Conservation (phyloP, 2,888 invertebrate species). For the Bedellia somnulentella region DNA sequence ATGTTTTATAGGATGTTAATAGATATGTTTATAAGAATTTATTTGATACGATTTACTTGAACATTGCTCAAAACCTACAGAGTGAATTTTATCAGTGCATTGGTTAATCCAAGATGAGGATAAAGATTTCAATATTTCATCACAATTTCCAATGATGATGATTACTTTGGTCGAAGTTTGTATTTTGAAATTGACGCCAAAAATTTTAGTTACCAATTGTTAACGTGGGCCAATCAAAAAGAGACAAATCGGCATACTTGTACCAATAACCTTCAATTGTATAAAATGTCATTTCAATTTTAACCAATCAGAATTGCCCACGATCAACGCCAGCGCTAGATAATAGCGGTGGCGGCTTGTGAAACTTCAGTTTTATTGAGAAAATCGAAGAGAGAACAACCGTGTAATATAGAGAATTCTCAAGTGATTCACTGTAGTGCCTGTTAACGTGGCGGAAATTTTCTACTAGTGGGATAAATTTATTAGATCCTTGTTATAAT, state of each 20-base stretch:
- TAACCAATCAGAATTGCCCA: conserved; percentile 59
- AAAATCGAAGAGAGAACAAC: conserved; percentile 36
- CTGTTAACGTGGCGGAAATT: conserved; percentile 34
- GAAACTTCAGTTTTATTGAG: conserved; percentile 44
- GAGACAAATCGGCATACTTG: conserved; percentile 57
- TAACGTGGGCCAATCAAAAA: conserved; percentile 70
- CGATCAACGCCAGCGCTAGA: conserved; percentile 64
- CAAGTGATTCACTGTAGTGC: conserved; percentile 27
- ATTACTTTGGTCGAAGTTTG: too few relatives aligned
- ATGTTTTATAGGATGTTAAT: too few relatives aligned
- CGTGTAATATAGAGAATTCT: conserved; percentile 20
- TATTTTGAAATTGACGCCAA: conserved; percentile 36
- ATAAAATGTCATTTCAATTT: conserved; percentile 38
- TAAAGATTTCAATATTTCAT: too few relatives aligned
- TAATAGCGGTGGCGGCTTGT: conserved; percentile 46
- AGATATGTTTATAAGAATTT: too few relatives aligned
- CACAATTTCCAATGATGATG: too few relatives aligned
- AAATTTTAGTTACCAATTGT: conserved; percentile 27
- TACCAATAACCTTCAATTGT: conserved; percentile 38
- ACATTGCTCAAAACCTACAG: too few relatives aligned
- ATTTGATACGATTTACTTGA: too few relatives aligned
- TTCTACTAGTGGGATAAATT: conserved; percentile 16
- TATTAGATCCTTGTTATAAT: conserved; percentile 14
- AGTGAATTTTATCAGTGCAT: too few relatives aligned
- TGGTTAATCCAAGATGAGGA: too few relatives aligned